Evolutionary conservation across 2,113 vertebrate species (phyloP).

Genomic region (Sinocyclocheilus anshuiensis): DNA sequence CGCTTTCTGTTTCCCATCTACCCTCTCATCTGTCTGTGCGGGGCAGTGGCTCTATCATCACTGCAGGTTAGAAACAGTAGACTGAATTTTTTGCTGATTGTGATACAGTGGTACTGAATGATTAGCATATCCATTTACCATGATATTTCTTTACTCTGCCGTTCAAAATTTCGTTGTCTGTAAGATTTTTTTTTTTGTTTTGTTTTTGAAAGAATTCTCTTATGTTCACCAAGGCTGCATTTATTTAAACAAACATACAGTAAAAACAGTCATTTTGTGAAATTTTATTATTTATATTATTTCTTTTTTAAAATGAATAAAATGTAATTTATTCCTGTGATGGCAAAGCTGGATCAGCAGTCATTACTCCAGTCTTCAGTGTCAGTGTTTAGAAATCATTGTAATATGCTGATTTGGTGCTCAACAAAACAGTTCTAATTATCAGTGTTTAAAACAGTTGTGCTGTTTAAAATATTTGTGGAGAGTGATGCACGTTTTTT

Average conservation of each 20-base stretch:
- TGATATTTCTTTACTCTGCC: too few relatives aligned
- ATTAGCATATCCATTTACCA: too few relatives aligned
- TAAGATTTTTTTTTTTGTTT: too few relatives aligned
- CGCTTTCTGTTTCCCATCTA: constrained; percentile 96
- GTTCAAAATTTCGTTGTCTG: too few relatives aligned
- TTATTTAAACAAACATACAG: too few relatives aligned
- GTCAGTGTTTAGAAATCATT: not conserved
- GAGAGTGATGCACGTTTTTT: not conserved
- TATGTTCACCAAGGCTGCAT: too few relatives aligned
- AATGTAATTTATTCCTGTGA: too few relatives aligned
- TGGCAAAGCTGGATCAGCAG: not conserved
- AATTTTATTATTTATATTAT: not conserved
- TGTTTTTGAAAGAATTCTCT: too few relatives aligned
- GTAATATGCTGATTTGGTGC: not conserved
- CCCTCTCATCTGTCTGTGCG: constrained; percentile 92
- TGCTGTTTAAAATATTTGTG: not conserved
- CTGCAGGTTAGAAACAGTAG: constrained; percentile 81
- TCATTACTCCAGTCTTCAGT: not conserved
- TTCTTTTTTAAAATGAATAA: too few relatives aligned
- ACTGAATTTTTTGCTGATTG: too few relatives aligned
- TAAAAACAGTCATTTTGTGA: not conserved
- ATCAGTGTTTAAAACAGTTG: not conserved
- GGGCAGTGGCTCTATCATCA: constrained; percentile 92
- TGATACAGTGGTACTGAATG: not conserved
- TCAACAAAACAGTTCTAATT: not conserved